Conservation (phyloP, 30 jellyfish, hydroid and myxozoan genomes). For the Turritopsis rubra region DNA sequence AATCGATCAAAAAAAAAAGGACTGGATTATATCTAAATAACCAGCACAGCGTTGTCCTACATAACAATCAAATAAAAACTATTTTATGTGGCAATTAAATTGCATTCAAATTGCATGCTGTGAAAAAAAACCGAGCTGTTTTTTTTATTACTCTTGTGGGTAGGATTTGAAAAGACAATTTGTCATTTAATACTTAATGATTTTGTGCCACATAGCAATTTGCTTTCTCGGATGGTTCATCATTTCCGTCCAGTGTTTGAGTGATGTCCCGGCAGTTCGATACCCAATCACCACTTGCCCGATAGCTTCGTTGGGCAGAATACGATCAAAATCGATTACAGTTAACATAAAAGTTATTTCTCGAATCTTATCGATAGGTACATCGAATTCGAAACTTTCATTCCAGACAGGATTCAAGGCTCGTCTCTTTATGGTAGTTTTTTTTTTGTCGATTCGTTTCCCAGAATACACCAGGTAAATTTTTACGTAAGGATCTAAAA, state of each 20-base stretch:
- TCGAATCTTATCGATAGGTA: slow-evolving; percentile 76
- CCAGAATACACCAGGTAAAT: slow-evolving; percentile 73
- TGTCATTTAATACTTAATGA: slow-evolving; percentile 37
- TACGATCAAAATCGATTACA: slow-evolving; percentile 84
- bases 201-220: slow-evolving; percentile 87
- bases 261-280: slow-evolving; percentile 85
- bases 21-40: background rate
- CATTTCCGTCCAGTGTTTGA: slow-evolving; percentile 94
- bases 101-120: background rate
- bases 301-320: slow-evolving; percentile 63
- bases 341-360: slow-evolving; percentile 80
- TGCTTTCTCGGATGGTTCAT: slow-evolving; percentile 82
- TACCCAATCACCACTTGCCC: slow-evolving; percentile 85
- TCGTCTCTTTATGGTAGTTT: slow-evolving; percentile 50
- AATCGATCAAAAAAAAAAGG: background rate
- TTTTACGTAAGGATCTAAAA: slow-evolving; percentile 75
- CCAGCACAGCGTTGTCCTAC: background rate
- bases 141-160: background rate
- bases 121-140: background rate
- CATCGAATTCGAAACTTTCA: slow-evolving; percentile 78
- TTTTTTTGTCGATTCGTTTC: slow-evolving; percentile 77
- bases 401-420: slow-evolving; percentile 81
- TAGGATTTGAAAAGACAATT: background rate
- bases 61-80: no score
- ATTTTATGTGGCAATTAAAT: no score